phyloP scores from a whole-genome alignment of 2,888 invertebrate genomes.

The Geotrupes spiniger region DNA sequence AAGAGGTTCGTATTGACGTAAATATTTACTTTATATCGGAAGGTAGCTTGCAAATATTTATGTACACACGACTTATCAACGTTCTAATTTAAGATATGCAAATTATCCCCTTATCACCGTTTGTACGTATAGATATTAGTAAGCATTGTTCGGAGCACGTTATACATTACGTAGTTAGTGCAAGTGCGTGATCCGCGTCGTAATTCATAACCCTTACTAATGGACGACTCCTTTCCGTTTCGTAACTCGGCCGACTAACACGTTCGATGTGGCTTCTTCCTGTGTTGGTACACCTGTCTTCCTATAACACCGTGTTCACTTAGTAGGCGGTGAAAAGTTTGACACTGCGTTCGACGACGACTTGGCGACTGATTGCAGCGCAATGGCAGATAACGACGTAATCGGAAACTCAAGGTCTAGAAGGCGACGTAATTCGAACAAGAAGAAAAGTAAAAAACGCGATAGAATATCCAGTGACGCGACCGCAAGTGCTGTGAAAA shows the following conservation, averaged over 20 bases:
- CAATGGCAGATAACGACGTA: slow-evolving; percentile 31
- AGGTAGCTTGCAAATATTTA: background rate
- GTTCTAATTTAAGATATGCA: background rate
- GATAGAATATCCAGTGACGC: slow-evolving; percentile 11
- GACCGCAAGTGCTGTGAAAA: slow-evolving; percentile 19
- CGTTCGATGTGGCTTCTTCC: slow-evolving; percentile 10
- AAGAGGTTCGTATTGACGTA: slow-evolving; percentile 27
- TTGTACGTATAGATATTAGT: background rate
- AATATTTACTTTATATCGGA: background rate
- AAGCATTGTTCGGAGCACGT: slow-evolving; percentile 2
- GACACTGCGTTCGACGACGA: slow-evolving; percentile 9
- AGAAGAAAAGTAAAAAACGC: slow-evolving; percentile 27
- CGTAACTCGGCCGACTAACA: slow-evolving; percentile 1
- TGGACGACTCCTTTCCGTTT: background rate
- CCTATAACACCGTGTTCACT: slow-evolving; percentile 27
- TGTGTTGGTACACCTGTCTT: slow-evolving; percentile 22
- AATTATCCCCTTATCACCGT: background rate
- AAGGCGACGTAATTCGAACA: slow-evolving; percentile 29
- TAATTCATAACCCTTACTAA: background rate
- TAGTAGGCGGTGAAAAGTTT: slow-evolving; percentile 21
- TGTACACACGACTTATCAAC: no score
- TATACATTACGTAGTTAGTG: background rate
- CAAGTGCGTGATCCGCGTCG: background rate
- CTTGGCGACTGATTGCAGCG: slow-evolving; percentile 15
- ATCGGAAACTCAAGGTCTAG: slow-evolving; percentile 32